phyloP scores from a whole-genome alignment of 2,113 vertebrate species.

The Colossoma macropomum region DNA sequence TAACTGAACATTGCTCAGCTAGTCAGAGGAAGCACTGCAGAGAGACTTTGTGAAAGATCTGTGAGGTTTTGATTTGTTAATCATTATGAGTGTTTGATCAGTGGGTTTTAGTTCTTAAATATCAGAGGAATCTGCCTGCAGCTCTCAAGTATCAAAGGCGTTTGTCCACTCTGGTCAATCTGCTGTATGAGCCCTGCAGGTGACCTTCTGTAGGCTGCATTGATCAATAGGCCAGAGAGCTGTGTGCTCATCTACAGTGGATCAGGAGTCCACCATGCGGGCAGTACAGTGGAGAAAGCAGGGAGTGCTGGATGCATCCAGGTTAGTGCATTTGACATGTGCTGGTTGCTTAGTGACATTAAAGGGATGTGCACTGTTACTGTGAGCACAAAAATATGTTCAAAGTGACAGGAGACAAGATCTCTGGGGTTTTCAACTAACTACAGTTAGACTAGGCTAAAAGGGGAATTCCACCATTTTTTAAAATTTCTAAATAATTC shows the following conservation, averaged over 20 bases:
- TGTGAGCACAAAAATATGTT: too few species aligned
- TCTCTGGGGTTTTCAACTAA: too few species aligned
- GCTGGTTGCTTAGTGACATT: too few species aligned
- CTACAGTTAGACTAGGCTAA: too few species aligned
- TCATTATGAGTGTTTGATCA: not conserved
- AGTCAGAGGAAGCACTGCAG: not conserved
- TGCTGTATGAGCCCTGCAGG: not conserved
- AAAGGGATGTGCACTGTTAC: too few species aligned
- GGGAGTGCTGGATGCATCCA: not conserved
- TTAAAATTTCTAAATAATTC: too few species aligned
- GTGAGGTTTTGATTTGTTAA: not conserved
- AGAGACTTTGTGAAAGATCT: not conserved
- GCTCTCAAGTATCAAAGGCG: not conserved
- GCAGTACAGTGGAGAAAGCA: not conserved
- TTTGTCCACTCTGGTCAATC: not conserved
- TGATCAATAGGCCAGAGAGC: slow-evolving; percentile 1
- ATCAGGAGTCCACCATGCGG: not conserved
- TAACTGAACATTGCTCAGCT: too few species aligned
- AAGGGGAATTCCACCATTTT: too few species aligned
- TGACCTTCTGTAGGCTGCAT: not conserved
- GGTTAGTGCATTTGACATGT: too few species aligned
- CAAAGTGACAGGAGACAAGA: too few species aligned
- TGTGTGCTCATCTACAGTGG: not conserved
- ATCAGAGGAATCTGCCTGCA: not conserved
- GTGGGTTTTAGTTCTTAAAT: not conserved